Evolutionary conservation across 1,140 invertebrate species (phyloP), one percentile per base, ranked within the genome.

Genomic region (Danaus melanippus): DNA sequence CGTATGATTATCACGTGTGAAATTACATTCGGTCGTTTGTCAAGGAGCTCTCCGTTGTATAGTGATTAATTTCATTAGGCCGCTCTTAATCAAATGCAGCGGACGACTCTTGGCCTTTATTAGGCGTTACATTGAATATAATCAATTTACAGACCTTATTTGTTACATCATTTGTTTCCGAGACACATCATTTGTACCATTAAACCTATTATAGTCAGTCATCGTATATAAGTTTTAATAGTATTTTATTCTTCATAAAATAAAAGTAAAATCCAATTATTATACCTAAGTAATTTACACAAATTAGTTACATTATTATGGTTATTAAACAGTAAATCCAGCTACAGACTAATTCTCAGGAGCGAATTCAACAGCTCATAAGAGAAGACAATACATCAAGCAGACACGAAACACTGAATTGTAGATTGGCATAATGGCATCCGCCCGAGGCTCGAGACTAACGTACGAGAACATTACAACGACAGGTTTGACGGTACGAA

Each of bases 61-160:
- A 67, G 72, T 84, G 79, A 86, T 86, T 86, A 86, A 83, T 86
- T 82, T 84, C 76, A 84, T 86, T 83, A 81, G 65, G 66, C 69
- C 65, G 74, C 65, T 78, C 67, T 84, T 81, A 84, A 86, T 84
- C 79, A 85, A 83, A 77, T 64, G 72, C 61, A 67, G 54, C 21
- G 65, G 47, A 63, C 66, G 64, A 76, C 63, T 57, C 42, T 46
- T 51, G 58, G 21, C 53, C 50, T 56, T 60, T 60, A 56, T 60
- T 52, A 60, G 44, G 10, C 52, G 53, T 52, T 56, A 54, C 58
- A 56, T 56, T 52, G 53, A 50, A 44, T 48, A 56, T 56, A 56
- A 60, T 60, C 58, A 60, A 56, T 52, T 56, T 56, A 56, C 44
- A 39, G 32, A 46, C 44, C 43, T 32, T 32, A 32, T 32, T 32